These are phyloP conservation scores for Xanthia icteritia DNA, from an alignment of 2,888 invertebrate genomes.

Conservation along the genomic window DNA sequence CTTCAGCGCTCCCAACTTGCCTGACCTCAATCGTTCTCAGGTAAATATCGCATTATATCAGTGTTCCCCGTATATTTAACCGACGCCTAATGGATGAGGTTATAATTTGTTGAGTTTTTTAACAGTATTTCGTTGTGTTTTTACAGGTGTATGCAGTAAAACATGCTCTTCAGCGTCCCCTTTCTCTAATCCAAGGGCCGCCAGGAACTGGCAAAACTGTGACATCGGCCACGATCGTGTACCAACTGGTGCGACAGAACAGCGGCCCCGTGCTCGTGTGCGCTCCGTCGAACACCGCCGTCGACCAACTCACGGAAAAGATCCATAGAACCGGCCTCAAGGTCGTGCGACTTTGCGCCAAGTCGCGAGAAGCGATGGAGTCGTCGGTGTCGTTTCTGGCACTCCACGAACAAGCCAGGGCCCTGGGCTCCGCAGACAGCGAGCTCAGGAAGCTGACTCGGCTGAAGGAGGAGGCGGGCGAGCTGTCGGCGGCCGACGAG, in stretches of 20 bases:
- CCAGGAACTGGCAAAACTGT: constrained; percentile 99
- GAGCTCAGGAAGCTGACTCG: constrained; percentile 98
- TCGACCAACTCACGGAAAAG: constrained; percentile 99
- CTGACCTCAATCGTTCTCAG: constrained; percentile 99
- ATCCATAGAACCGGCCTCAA: constrained; percentile 99
- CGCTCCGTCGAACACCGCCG: constrained; percentile 99
- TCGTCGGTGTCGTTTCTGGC: constrained; percentile 99
- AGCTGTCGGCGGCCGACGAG: constrained; percentile 98
- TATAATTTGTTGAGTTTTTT: not conserved
- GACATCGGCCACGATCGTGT: constrained; percentile 99
- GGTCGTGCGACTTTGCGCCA: constrained; percentile 98
- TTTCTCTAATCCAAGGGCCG: constrained; percentile 99
- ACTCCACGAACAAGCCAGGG: constrained; percentile 98
- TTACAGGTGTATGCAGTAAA: constrained; percentile 98
- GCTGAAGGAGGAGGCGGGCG: constrained; percentile 99
- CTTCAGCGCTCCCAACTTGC: constrained; percentile 99
- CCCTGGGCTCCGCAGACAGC: constrained; percentile 96
- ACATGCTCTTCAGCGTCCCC: constrained; percentile 98
- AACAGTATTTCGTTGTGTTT: not conserved
- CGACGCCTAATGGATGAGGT: not conserved
- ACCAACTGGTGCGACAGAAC: constrained; percentile 98
- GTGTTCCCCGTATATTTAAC: not conserved
- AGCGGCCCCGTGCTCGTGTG: constrained; percentile 99
- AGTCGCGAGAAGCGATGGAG: constrained; percentile 99
- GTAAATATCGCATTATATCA: constrained; percentile 73